phyloP scores from a whole-genome alignment of 2,797 vertebrate species.

The Sparus aurata region DNA sequence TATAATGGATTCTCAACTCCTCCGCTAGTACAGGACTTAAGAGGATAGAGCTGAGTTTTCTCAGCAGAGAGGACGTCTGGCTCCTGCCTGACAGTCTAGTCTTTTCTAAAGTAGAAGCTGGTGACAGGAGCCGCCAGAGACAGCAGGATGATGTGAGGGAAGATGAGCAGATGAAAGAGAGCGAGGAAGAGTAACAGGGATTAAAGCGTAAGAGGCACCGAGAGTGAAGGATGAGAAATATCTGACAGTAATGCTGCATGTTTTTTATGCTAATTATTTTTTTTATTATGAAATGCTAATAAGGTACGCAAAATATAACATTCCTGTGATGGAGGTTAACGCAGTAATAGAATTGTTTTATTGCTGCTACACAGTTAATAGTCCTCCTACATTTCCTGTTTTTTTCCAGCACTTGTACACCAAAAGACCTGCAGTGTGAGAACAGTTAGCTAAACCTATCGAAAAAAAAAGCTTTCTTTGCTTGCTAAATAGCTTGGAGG shows the following conservation, averaged over 20 bases:
- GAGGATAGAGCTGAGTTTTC: conserved; percentile 19
- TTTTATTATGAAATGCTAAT: not conserved
- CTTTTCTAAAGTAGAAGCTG: conserved; percentile 15
- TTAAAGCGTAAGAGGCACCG: not conserved
- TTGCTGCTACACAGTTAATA: not conserved
- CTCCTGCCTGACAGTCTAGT: conserved; percentile 4
- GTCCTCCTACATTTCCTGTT: too few relatives aligned
- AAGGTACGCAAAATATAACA: not conserved
- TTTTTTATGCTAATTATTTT: not conserved
- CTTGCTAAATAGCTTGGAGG: not conserved
- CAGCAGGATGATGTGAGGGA: conserved; percentile 10
- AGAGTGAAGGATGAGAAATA: not conserved
- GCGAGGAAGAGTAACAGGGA: not conserved
- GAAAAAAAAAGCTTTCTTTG: too few relatives aligned
- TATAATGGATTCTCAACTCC: conserved; percentile 28
- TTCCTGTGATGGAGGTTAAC: not conserved
- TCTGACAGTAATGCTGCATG: not conserved
- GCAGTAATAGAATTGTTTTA: too few relatives aligned
- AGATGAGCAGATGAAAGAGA: not conserved
- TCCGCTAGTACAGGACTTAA: conserved; percentile 35
- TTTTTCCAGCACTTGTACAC: too few relatives aligned
- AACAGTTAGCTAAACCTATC: not conserved
- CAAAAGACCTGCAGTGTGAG: not conserved
- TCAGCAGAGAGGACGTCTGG: conserved; percentile 12
- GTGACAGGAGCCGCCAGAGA: conserved; percentile 15